Base-by-base conservation (phyloP, 2,888 invertebrate species). In the Euzophera pinguis region DNA sequence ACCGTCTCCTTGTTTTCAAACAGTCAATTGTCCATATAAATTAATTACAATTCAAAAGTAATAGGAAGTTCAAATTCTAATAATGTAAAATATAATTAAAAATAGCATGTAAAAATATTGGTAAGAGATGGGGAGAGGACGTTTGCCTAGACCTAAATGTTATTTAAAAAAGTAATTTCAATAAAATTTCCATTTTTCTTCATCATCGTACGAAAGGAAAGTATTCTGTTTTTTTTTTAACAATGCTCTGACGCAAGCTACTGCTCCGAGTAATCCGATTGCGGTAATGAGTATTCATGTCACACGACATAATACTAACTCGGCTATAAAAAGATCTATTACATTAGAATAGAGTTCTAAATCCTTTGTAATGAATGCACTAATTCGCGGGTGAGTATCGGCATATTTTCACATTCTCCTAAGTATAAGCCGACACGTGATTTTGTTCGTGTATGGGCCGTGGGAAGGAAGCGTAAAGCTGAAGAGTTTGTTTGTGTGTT, bases 381-480 rank as follows among this genome's bases (percentile, higher is more conserved):
- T 37, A 56, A 60, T 62, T 62, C 57, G 55, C 60, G 56, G 61
- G 68, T 71, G 64, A 64, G 67, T 71, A 75, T 79, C 63, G 75
- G 67, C 72, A 78, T 78, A 78, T 76, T 78, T 81, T 76, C 80
- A 81, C 80, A 81, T 80, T 81, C 78, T 62, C 65, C 71, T 69
- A 61, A 68, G 65, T 58, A 63, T 64, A n/a, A n/a, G 67, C 61
- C 49, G 52, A 65, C 69, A 75, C 78, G 75, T 78, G 75, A 69
- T 67, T 59, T 71, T 65, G 71, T 67, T 65, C 64, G 64, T 62
- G 55, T 57, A 59, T 71, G 69, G 79, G 81, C 84, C 85, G 85
- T 85, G 85, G 78, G 85, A 84, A 84, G n/a, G 76, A 73, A 65
- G 72, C 75, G 71, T 79, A 71, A 78, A n/a, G n/a, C n/a, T n/a